These are phyloP conservation scores for Eupithecia vulgata DNA, from an alignment of 2,888 invertebrate genomes.

Conservation along the genomic window DNA sequence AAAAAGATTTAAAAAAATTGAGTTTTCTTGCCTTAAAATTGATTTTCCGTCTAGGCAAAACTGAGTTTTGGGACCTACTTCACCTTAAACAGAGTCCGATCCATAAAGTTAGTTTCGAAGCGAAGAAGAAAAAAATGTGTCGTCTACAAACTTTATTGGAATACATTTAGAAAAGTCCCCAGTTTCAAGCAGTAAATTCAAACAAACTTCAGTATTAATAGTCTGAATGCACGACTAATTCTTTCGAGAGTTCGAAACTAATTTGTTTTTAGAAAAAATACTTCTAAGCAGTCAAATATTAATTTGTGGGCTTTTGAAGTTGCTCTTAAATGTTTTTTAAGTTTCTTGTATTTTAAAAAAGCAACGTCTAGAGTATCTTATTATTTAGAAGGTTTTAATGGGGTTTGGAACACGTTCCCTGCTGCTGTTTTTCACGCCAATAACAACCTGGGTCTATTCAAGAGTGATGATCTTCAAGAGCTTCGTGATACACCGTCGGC, in stretches of 20 bases:
- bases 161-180: slow-evolving; percentile 43
- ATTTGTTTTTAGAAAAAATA: slow-evolving; percentile 39
- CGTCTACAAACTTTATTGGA: slow-evolving; percentile 45
- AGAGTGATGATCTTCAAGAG: no score
- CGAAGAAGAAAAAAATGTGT: slow-evolving; percentile 32
- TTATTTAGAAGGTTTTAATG: no score
- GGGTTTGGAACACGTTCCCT: no score
- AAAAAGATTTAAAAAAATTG: no score
- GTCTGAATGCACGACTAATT: slow-evolving; percentile 45
- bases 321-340: slow-evolving; percentile 11
- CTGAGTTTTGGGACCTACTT: no score
- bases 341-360: not conserved
- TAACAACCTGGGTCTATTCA: no score
- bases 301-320: slow-evolving; percentile 24
- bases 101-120: not conserved
- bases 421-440: no score
- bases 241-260: slow-evolving; percentile 44
- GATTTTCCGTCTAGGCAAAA: no score
- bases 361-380: not conserved
- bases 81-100: not conserved
- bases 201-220: slow-evolving; percentile 45
- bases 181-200: slow-evolving; percentile 41
- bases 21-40: no score
- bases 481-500: no score
- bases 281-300: slow-evolving; percentile 33